Evolutionary conservation across 1,140 invertebrate genomes (phyloP).

Genomic region (Pseudoatta argentina): DNA sequence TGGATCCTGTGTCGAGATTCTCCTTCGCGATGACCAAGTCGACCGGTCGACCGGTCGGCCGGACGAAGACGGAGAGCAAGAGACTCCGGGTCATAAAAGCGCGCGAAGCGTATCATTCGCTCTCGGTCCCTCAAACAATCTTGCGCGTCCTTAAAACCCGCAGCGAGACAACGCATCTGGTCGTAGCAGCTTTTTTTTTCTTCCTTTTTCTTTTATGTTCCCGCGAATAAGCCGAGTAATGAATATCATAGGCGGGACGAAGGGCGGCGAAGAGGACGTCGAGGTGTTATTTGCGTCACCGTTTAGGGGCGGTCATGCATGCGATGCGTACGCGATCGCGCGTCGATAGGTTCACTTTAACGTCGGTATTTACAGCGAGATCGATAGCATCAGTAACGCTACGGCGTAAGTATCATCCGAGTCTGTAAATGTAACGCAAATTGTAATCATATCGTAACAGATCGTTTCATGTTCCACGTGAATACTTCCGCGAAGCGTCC

Average conservation of each 20-base stretch:
- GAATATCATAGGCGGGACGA: slow-evolving; percentile 34
- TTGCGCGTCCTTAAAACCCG: slow-evolving; percentile 3
- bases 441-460: slow-evolving; percentile 57
- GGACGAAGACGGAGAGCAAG: not conserved
- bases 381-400: slow-evolving; percentile 27
- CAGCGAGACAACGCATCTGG: slow-evolving; percentile 60
- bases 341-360: slow-evolving; percentile 20
- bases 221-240: slow-evolving; percentile 47
- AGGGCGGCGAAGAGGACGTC: not conserved
- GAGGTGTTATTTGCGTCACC: slow-evolving; percentile 64
- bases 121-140: slow-evolving; percentile 45
- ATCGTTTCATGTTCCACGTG: slow-evolving; percentile 31
- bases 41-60: not conserved
- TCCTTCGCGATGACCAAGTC: slow-evolving; percentile 40
- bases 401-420: not conserved
- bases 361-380: slow-evolving; percentile 42
- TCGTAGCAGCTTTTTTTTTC: not conserved
- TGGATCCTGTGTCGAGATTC: slow-evolving; percentile 41
- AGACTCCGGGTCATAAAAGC: slow-evolving; percentile 46
- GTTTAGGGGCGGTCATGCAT: slow-evolving; percentile 48
- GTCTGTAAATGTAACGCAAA: slow-evolving; percentile 45
- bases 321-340: slow-evolving; percentile 39
- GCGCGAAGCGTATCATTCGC: slow-evolving; percentile 50
- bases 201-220: not conserved
- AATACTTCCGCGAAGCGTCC: slow-evolving; percentile 28